Evolutionary conservation across 2,113 vertebrate genomes (phyloP).

Genomic region (Rissa tridactyla): DNA sequence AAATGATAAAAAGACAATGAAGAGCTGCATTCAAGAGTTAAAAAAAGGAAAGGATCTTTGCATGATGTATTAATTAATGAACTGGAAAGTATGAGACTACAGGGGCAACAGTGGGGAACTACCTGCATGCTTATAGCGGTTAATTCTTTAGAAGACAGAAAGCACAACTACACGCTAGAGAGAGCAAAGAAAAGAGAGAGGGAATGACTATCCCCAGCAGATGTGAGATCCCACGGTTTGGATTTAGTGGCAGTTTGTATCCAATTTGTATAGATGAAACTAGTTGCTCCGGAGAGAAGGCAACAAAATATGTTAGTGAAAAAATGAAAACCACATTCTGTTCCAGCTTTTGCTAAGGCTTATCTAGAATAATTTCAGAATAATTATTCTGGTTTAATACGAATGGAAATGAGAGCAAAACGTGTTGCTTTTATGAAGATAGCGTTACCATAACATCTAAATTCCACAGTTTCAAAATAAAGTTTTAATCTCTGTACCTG

Average conservation of each 20-base stretch:
- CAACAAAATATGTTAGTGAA: neutral
- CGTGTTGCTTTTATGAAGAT: neutral
- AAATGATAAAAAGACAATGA: neutral
- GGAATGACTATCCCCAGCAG: neutral
- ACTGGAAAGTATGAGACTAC: neutral
- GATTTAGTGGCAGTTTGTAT: neutral
- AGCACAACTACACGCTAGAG: neutral
- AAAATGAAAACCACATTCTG: neutral
- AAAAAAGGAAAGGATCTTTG: neutral
- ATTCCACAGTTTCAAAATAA: neutral
- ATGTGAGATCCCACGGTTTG: neutral
- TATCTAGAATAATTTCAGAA: neutral
- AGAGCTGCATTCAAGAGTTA: neutral
- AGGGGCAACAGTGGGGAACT: neutral
- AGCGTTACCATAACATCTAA: neutral
- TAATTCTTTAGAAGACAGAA: neutral
- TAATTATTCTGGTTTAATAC: neutral
- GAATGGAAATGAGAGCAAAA: neutral
- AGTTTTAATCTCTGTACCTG: conserved; percentile 74
- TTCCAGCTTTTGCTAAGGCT: neutral
- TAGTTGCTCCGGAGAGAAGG: neutral
- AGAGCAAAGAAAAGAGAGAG: neutral
- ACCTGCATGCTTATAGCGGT: neutral
- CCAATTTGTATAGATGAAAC: neutral
- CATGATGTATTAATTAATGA: neutral